Evolutionary conservation across 1,140 invertebrate species (phyloP).

Genomic region (Brachionus rotundiformis): DNA sequence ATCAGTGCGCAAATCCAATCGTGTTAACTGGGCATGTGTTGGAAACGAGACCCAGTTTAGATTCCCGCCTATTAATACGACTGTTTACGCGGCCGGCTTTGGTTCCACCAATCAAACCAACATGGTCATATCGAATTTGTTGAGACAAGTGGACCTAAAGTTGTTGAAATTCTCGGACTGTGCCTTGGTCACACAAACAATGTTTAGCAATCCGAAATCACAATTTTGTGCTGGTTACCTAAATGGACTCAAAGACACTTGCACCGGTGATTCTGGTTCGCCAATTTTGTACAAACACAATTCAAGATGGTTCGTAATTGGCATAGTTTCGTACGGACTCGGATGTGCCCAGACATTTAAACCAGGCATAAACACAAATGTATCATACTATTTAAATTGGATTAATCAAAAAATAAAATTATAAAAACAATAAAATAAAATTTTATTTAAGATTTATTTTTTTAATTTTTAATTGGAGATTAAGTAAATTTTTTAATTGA

Average conservation of each 20-base stretch:
- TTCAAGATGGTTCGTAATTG: constrained; percentile 75
- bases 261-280: constrained; percentile 73
- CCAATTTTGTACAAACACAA: constrained; percentile 69
- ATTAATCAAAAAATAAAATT: constrained; percentile 68
- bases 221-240: constrained; percentile 70
- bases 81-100: not conserved
- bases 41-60: not conserved
- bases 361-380: constrained; percentile 85
- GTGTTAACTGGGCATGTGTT: constrained; percentile 1
- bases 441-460: not conserved
- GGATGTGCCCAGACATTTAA: constrained; percentile 85
- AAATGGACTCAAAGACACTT: constrained; percentile 67
- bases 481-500: not conserved
- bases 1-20: not conserved
- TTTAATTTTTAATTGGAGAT: not conserved
- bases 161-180: not conserved
- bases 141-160: constrained; percentile 15
- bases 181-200: not conserved
- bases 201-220: constrained; percentile 67
- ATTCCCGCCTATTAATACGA: not conserved
- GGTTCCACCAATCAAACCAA: not conserved
- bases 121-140: not conserved
- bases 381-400: constrained; percentile 83
- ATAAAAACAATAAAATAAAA: constrained; percentile 9
- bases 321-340: constrained; percentile 90